Evolutionary conservation across 2,797 vertebrate species (phyloP), one percentile per base, ranked within the genome.

Genomic region (Enteromius viviparus): DNA sequence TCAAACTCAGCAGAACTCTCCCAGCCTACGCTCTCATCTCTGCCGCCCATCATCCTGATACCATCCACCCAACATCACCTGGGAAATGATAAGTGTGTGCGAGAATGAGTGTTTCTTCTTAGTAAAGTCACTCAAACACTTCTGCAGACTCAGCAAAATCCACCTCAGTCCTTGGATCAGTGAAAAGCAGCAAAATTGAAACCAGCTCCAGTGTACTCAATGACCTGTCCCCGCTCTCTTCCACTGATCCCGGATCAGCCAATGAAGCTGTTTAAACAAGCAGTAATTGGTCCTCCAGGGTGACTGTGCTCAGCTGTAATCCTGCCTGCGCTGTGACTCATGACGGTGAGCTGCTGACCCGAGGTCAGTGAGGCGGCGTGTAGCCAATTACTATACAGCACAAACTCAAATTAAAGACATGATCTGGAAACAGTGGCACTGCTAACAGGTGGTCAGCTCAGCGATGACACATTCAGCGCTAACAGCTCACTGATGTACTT

Each of bases 301-400:
- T 71, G 87, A 42, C 76, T 60, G 76, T 64, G 65, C 40, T 66
- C 45, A 71, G 55, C 85, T 77, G 32, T 51, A 82, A 84, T 68
- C 65, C 58, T 65, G 75, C 83, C 85, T 75, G 69, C 14, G 76
- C 65, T 65, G 69, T 85, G 81, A 88, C 84, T 88, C 81, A 82
- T 79, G 76, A 62, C 26, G 40, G 78, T 77, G 65, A 84, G 76
- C 55, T 72, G 37, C 80, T 84, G 78, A 84, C 84, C 81, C 80
- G 71, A 45, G 85, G 84, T 80, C 81, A 84, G 81, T 49, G 71
- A 26, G 74, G 55, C 64, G 58, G 81, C 34, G 49, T 83, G 78
- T 62, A 75, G 74, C 81, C 85, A 84, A 84, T 87, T 88, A 87
- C 77, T 72, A 66, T 86, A 78, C 74, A 71, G 40, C 66, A 19